Conservation (phyloP, 2,113 vertebrate species). For the zebrafish (Danio rerio) region GRCz12tu NC_133197.1:30703501-30704000, state of each 20-base stretch:
- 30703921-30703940: too few species aligned
- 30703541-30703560: not conserved
- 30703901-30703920: too few species aligned
- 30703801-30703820: too few species aligned
- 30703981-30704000: conserved; percentile 81
- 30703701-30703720: not conserved
- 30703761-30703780: too few species aligned
- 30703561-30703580: not conserved
- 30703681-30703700: not conserved
- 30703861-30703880: too few species aligned
- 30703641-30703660: not conserved
- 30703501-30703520: not conserved
- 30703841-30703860: too few species aligned
- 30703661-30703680: not conserved
- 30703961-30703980: conserved; percentile 69
- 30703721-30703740: too few species aligned
- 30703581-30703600: not conserved
- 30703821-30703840: too few species aligned
- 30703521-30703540: not conserved
- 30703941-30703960: not conserved
- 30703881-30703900: too few species aligned
- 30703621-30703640: too few species aligned
- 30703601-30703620: not conserved
- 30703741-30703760: too few species aligned
- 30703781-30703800: too few species aligned